Conservation (phyloP, 2,888 invertebrate species). For the Electrophaes corylata region DNA sequence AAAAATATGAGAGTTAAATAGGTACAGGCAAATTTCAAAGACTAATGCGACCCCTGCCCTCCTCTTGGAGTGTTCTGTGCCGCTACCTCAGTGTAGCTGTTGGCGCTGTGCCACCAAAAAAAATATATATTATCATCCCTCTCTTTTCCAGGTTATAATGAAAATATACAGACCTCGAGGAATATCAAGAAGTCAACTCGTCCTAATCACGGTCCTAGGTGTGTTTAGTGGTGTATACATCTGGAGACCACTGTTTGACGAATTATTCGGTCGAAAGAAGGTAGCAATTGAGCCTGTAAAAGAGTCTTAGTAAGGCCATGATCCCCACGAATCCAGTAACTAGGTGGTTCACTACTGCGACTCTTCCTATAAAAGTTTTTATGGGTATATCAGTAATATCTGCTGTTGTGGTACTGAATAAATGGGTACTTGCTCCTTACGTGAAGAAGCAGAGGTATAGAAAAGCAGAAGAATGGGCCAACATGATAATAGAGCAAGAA, state of each 20-base stretch:
- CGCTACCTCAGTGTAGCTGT: too few species aligned
- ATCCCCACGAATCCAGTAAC: conserved; percentile 25
- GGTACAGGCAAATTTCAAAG: too few species aligned
- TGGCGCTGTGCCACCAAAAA: not conserved
- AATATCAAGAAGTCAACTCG: conserved; percentile 67
- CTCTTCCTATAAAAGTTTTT: conserved; percentile 64
- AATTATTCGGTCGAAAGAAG: conserved; percentile 52
- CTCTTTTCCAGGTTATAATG: conserved; percentile 55
- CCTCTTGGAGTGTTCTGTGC: too few species aligned
- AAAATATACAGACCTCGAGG: conserved; percentile 70
- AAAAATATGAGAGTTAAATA: too few species aligned
- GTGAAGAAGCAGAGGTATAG: conserved; percentile 50
- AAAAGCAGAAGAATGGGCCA: conserved; percentile 70
- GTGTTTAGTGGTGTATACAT: conserved; percentile 77
- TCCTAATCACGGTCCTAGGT: conserved; percentile 70
- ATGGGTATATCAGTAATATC: conserved; percentile 70
- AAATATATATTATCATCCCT: not conserved
- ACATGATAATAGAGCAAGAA: conserved; percentile 66
- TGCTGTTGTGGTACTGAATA: conserved; percentile 54
- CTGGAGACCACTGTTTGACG: conserved; percentile 77
- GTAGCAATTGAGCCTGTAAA: conserved; percentile 33
- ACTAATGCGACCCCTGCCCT: too few species aligned
- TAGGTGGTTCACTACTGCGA: conserved; percentile 56
- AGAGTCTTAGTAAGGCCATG: conserved; percentile 51
- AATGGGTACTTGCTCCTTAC: conserved; percentile 58